A percentile compares a stretch with the other conserved stretches of the same genome.
Evolutionary conservation across 2,888 invertebrate species (phyloP).

Genomic region (Beris morrisii): DNA sequence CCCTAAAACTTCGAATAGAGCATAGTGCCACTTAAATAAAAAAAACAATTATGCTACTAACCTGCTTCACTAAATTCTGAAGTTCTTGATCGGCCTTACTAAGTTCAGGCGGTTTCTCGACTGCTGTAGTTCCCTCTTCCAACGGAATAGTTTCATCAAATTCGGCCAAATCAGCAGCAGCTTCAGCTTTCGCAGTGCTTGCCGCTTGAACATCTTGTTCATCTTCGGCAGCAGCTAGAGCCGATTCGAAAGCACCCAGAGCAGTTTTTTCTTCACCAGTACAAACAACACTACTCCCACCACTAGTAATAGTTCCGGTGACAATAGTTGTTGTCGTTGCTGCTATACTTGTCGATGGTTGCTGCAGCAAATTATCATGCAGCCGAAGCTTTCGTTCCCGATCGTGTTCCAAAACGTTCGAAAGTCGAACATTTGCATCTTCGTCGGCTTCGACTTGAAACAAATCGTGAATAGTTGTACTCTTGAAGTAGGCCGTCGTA

Average conservation of each 20-base stretch:
- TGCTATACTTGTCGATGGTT: constrained; percentile 39
- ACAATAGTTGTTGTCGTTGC: constrained; percentile 39
- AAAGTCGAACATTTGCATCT: constrained; percentile 62
- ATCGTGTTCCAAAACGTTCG: constrained; percentile 61
- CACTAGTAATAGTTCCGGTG: too few species aligned
- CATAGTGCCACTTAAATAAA: not conserved
- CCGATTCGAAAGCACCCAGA: constrained; percentile 72
- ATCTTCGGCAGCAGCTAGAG: constrained; percentile 90
- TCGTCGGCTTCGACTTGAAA: constrained; percentile 76
- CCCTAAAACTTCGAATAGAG: not conserved
- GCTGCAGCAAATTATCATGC: constrained; percentile 38
- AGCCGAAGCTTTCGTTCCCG: constrained; percentile 52
- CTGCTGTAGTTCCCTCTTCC: constrained; percentile 59
- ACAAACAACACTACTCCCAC: constrained; percentile 34
- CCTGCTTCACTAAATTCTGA: constrained; percentile 71
- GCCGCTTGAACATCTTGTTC: constrained; percentile 93
- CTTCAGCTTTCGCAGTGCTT: constrained; percentile 85
- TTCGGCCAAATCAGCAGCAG: constrained; percentile 86
- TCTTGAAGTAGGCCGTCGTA: constrained; percentile 92
- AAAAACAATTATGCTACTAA: constrained; percentile 48
- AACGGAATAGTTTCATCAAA: constrained; percentile 94
- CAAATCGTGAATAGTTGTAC: constrained; percentile 90
- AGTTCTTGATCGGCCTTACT: constrained; percentile 75
- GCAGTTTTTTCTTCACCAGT: constrained; percentile 62
- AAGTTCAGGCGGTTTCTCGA: constrained; percentile 59